Evolutionary conservation across 53 echinoderm and acorn worm genomes (phyloP), one percentile per base, ranked within the genome.

Genomic region (Echinarachnius parma): DNA sequence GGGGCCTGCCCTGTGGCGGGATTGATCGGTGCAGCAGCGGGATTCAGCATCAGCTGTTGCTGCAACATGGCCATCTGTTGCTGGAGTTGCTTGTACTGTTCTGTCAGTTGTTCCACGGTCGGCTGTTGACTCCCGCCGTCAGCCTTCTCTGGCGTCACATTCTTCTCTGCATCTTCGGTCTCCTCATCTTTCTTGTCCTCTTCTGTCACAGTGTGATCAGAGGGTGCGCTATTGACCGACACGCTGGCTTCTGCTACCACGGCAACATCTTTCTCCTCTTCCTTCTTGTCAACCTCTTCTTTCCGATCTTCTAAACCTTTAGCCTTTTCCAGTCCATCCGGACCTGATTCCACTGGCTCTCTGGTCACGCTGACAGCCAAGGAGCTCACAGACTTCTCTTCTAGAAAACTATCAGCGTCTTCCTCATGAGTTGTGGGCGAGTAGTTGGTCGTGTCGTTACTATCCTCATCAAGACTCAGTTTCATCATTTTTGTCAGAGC

Each of bases 71-170:
- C 48, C 36, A 95, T 75, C 63, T 95, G 96, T 30, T 78, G 75
- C 65, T 95, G 96, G 53, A 95, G 64, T 24, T 65, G 37, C 34
- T 74, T 62, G 39, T 95, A 95, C 53, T 91, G 87, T 37, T 87
- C 87, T 20, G 67, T 61, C 42, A 92, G 56, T 34, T 80, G 74
- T 64, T 92, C 78, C 61, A 71, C 59, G 9, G 18, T 65, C 1
- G 68, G 55, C 29, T 61, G 64, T 16, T 77, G n/a, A n/a, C n/a
- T n/a, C n/a, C n/a, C 18, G 19, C n/a, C n/a, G n/a, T n/a, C n/a
- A n/a, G n/a, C n/a, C n/a, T 4, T 34, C 39, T 35, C 39, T 39
- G 33, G 75, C 11, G 50, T 62, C 15, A 61, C 71, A 39, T 34
- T 79, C 46, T 76, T 66, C 47, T 58, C 44, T 31, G 52, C 63